Conservation (phyloP, 2,113 vertebrate species). For the Bubo bubo region DNA sequence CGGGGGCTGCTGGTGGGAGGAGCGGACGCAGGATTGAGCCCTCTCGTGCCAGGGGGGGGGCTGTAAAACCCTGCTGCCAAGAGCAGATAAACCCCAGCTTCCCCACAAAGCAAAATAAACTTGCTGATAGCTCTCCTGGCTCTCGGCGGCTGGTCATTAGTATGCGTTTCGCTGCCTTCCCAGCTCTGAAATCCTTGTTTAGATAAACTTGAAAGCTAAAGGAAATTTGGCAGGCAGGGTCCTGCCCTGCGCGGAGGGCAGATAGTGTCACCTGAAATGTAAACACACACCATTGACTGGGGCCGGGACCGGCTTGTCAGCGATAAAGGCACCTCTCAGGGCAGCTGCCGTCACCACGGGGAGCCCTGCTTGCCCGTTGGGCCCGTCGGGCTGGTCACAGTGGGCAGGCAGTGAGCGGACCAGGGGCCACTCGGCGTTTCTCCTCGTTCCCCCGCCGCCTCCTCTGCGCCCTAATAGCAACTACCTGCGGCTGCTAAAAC, state of each 20-base stretch:
- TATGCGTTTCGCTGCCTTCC: neutral
- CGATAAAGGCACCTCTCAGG: neutral
- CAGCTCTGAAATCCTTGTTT: neutral
- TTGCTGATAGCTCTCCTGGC: neutral
- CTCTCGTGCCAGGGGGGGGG: neutral
- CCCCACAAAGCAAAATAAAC: neutral
- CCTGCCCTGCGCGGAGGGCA: slow-evolving; percentile 23
- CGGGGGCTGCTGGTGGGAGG: neutral
- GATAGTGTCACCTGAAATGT: slow-evolving; percentile 5
- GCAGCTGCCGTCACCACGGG: neutral
- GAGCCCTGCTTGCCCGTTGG: accelerated
- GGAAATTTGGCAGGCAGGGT: slow-evolving; percentile 39
- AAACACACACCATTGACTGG: neutral
- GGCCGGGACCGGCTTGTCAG: neutral
- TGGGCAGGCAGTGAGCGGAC: too few species aligned
- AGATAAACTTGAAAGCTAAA: neutral
- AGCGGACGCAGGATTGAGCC: neutral
- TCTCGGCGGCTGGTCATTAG: neutral
- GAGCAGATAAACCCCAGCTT: neutral
- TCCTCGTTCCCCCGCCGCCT: too few species aligned
- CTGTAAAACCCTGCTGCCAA: neutral
- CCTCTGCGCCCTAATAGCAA: neutral
- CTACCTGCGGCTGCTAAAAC: accelerated
- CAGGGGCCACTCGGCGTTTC: too few species aligned
- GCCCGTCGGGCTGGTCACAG: neutral